Evolutionary conservation across 2,888 invertebrate species (phyloP), one percentile per base, ranked within the genome.

Genomic region (Chymomyza fuscimana): DNA sequence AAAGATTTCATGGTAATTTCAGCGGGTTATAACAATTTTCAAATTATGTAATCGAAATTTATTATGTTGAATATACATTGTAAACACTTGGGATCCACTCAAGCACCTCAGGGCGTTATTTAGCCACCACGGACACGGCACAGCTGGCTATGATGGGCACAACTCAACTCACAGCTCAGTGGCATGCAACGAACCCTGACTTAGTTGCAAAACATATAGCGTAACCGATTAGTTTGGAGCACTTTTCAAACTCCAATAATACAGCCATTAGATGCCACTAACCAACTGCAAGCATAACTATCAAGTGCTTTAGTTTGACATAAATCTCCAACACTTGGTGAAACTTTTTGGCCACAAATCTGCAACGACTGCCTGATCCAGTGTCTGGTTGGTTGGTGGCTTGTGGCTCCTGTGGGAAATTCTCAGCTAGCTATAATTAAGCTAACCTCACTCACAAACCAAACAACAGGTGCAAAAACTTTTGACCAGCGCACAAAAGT

Each of bases 31-130:
- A 87, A 90, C 87, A 88, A 90, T 90, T 88, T 89, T 81, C 80
- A 88, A 90, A 90, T 90, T 90, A 90, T 84, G 82, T 87, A 87
- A 90, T 90, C 89, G 86, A 88, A 89, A 87, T 87, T 89, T 89
- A 84, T 86, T 85, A 79, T 80, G 70, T 22, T 60, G 32, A 59
- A 69, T 74, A 69, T 74, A 46, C 40, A 62, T 67, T 46, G 69
- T 70, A 72, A 63, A 51, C 22, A 46, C 62, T 58, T 59, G 19
- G 46, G 64, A 52, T 54, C 69, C 29, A 1, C 40, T 32, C 54
- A 58, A 19, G 19, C 56, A 54, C 10, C 46, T 5, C 61, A 63
- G 65, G 65, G 46, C 72, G 67, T 72, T 72, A 81, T 64, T 19
- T 25, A 71, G 87, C 76, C 71, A 68, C 65, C 72, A 59, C 71